Base-by-base conservation (phyloP, 2,888 invertebrate species). In the Chaitophorus viminalis region DNA sequence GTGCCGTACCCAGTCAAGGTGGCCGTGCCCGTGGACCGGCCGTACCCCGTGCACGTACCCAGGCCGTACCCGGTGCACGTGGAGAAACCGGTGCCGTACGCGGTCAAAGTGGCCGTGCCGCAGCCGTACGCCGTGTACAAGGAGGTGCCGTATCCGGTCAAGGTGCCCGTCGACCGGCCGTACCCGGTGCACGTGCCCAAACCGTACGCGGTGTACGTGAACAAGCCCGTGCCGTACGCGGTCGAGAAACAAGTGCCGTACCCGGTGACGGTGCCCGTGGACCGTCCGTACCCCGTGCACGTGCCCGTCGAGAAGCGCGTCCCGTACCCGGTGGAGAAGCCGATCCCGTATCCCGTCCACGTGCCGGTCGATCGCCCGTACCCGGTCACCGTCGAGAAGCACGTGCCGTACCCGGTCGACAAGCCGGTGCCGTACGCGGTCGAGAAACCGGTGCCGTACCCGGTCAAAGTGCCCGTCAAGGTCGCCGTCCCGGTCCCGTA, bases 251-350 rank as follows among this genome's bases (percentile, higher is more conserved):
- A 89, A 14, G 94, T 95, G 31, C 95, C 94, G 60, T 94, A 94
- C 91, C 93, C 94, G 90, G 92, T 95, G 89, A 94, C 94, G 91
- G 93, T 95, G 46, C 94, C 95, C 88, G 95, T 95, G 79, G 95
- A 95, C 1, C 94, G 95, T 89, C 95, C 95, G 3, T 95, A 95
- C 92, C 94, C 95, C 0, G 95, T 95, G 1, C 95, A 95, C 90
- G 93, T 95, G 1, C 91, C 93, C 1, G 94, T 95, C 75, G 94
- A 95, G 88, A 95, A 95, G 90, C 95, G 95, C 90, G 94, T 95
- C 82, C 94, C 90, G 17, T 89, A 90, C 88, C 90, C 90, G 29
- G 91, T 91, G 9, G 90, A 90, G 87, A 90, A 90, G 83, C 90
- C 89, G 6, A 90, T 90, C 14, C 90, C 90, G 6, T 89, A 89